Evolutionary conservation across 2,113 vertebrate species (phyloP), one percentile per base, ranked within the genome.

Genomic region (Podocnemis expansa): DNA sequence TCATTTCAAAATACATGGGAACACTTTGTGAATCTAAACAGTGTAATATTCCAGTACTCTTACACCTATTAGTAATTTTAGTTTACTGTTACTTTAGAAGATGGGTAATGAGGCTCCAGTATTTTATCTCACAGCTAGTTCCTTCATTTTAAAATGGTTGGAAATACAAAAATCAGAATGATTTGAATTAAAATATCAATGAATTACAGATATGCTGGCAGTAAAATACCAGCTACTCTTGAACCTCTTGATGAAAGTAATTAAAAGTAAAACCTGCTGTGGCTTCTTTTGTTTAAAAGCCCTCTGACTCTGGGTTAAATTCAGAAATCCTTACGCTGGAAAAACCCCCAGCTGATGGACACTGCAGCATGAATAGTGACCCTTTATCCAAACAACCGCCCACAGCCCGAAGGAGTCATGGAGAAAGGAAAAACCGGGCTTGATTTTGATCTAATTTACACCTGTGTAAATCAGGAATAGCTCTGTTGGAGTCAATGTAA

Each of bases 41-140:
- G 60, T 87, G 54, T 21, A 81, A 89, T 94, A 89, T 67, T 89
- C 78, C 90, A 95, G 16, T 29, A 79, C 22, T 83, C 1, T 2
- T 8, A 10, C 73, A 85, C 83, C 45, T 89, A 79, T 93, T 90
- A 91, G 95, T 94, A 84, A 91, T 96, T 93, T 88, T 93, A 85
- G 96, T 97, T 96, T 96, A 84, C 51, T 79, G 78, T 85, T 70
- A 29, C 29, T 82, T 31, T 16, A 75, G 52, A 89, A 70, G 47
- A 25, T 83, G 54, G n/a, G 84, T 38, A 93, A 90, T 87, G 6
- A 95, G 94, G 89, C 54, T n/a, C 19, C 47, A 25, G 6, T 29
- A 38, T 88, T 93, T 95, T 91, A 54, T 91, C 67, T 90, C 87
- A 24, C n/a, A 88, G 21, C 82, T 85, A 4, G 8, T 82, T 88